Conservation (phyloP, 2,113 vertebrate species). For the Bubo scandiacus region DNA sequence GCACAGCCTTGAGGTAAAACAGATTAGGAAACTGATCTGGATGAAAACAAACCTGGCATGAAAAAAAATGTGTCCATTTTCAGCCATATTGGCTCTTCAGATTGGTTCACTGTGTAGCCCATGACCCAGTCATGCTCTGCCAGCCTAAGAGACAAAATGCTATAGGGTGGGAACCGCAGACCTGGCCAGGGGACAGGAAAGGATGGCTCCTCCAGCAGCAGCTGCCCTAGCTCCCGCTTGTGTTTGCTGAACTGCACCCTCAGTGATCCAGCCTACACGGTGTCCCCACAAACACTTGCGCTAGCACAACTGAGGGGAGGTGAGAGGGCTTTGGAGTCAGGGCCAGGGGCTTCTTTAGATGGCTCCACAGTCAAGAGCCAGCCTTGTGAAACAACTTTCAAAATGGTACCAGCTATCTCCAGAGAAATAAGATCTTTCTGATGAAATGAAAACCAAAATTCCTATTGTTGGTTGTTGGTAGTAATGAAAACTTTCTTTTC, state of each 20-base stretch:
- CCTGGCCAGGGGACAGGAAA: neutral
- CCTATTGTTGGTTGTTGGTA: neutral
- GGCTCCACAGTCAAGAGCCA: neutral
- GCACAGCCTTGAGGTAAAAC: neutral
- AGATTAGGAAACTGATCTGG: neutral
- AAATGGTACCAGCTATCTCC: neutral
- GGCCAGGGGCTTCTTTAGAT: neutral
- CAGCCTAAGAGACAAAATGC: neutral
- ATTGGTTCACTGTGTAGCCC: neutral
- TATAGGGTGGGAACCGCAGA: accelerated
- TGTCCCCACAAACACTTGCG: neutral
- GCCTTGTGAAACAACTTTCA: neutral
- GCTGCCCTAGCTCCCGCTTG: neutral
- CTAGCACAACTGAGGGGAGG: neutral
- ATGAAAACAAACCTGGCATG: neutral
- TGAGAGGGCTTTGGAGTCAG: neutral
- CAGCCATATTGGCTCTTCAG: neutral
- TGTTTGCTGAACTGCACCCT: neutral
- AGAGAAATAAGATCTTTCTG: neutral
- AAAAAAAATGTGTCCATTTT: neutral
- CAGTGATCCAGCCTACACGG: neutral
- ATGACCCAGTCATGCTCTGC: neutral
- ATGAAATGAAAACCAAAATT: neutral
- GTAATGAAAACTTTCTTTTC: neutral
- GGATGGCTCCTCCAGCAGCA: neutral